Conservation (phyloP, 2,797 vertebrate species). For the Hafferia zeledoni region DNA sequence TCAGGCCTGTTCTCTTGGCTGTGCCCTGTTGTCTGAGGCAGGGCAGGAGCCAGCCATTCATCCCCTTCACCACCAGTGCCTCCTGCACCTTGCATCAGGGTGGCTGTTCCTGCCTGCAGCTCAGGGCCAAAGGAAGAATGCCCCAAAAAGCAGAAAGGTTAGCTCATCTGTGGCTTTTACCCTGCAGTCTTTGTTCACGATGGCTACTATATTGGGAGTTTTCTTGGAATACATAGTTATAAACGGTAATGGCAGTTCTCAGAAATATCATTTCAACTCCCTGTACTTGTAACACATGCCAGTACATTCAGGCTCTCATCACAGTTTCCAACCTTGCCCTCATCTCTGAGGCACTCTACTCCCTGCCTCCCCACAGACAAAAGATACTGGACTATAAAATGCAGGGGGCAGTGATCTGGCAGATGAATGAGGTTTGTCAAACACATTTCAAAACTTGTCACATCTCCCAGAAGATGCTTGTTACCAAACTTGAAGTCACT, state of each 20-base stretch:
- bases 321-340: slow-evolving; percentile 13
- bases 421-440: not conserved
- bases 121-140: not conserved
- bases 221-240: slow-evolving; percentile 40
- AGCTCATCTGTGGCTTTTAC: not conserved
- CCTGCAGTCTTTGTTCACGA: not conserved
- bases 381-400: not conserved
- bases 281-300: not conserved
- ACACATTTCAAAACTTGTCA: not conserved
- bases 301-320: not conserved
- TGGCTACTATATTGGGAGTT: not conserved
- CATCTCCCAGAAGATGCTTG: not conserved
- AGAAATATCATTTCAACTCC: slow-evolving; percentile 38
- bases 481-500: not conserved
- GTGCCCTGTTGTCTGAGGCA: rapidly evolving
- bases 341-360: slow-evolving; percentile 1
- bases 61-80: not conserved
- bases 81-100: not conserved
- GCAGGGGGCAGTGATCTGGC: not conserved
- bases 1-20: rapidly evolving
- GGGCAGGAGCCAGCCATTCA: not conserved
- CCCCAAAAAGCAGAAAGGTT: not conserved
- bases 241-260: not conserved
- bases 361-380: not conserved
- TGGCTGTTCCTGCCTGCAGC: not conserved